Base-by-base conservation (phyloP, 2,797 vertebrate genomes). In the Oryzias sinensis region DNA sequence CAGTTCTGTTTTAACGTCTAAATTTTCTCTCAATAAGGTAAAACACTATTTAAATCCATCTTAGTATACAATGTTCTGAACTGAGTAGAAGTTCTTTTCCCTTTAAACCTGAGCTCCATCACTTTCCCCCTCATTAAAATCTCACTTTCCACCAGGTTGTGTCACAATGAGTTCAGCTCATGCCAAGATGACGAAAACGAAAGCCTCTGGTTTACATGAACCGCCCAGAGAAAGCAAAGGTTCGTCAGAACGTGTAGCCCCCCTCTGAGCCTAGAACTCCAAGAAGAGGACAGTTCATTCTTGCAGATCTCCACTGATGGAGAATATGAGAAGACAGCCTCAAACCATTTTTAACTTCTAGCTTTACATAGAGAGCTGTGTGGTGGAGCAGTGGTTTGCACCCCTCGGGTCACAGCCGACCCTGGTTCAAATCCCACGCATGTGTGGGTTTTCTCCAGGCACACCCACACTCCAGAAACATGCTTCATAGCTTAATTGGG, bases 121-220 rank as follows among this genome's bases (percentile, higher is more conserved):
- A 64, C 47, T 50, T 46, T 14, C n/a, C 9, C 33, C 45, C 48
- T 37, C 11, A 67, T 50, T 50, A 54, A 53, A 66, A 46, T 44
- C 52, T 62, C 45, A 33, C 27, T 62, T 62, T 55, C 17, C 40
- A 43, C 1, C 52, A 33, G 15, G 52, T 40, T 17, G 46, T 62
- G 51, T 62, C 53, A 43, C 45, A 43, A 46, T 25, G 41, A 51
- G 47, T 50, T 64, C 48, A 57, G 27, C 62, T 51, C 43, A 46
- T 20, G 43, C 43, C 54, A 51, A 20, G 49, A 51, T 46, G 48
- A 56, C 5, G 48, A 41, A 24, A 40, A 18, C 1, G 25, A 43
- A 18, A 55, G 20, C 15, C 16, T 56, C 44, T 48, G 13, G 3
- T 43, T 56, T 45, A 41, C 20, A 14, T 51, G 54, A 51, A 52